A percentile compares a stretch with the other conserved stretches of the same genome.
Conservation (phyloP, 2,113 vertebrate species). For the Callospermophilus lateralis region DNA sequence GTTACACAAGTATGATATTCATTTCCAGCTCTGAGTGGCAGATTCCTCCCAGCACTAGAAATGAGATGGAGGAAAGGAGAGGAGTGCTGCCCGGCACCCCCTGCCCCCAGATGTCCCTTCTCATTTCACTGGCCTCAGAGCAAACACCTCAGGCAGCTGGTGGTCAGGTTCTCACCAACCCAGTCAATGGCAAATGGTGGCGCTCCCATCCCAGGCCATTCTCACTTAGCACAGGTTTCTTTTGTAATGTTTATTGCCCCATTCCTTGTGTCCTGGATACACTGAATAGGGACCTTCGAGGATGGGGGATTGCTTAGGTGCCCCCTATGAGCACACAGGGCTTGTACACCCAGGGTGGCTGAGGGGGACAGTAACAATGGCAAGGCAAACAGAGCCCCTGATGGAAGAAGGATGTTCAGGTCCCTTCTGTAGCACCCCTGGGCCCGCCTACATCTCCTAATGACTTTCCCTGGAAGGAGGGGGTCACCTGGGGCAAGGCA, state of each 20-base stretch:
- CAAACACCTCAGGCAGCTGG: neutral
- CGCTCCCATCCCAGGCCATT: fast-evolving
- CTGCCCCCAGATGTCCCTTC: conserved; percentile 54
- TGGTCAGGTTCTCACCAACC: conserved; percentile 44
- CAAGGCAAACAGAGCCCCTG: conserved; percentile 20
- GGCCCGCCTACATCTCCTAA: conserved; percentile 48
- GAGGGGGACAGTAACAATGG: neutral
- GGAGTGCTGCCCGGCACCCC: conserved; percentile 43
- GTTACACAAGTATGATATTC: conserved; percentile 75
- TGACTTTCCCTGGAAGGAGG: conserved; percentile 47
- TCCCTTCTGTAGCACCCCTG: neutral
- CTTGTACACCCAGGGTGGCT: neutral
- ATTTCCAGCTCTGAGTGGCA: conserved; percentile 79
- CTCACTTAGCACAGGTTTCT: neutral
- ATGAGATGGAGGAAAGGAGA: conserved; percentile 68
- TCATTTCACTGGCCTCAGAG: conserved; percentile 29
- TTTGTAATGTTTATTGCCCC: neutral
- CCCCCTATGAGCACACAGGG: neutral
- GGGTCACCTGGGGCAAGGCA: neutral
- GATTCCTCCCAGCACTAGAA: conserved; percentile 69
- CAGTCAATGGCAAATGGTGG: neutral
- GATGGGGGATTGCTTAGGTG: neutral
- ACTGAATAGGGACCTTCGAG: neutral
- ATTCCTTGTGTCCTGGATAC: neutral
- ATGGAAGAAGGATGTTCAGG: neutral